Base-by-base conservation (phyloP, 1,140 invertebrate genomes). In the Monomorium pharaonis region DNA sequence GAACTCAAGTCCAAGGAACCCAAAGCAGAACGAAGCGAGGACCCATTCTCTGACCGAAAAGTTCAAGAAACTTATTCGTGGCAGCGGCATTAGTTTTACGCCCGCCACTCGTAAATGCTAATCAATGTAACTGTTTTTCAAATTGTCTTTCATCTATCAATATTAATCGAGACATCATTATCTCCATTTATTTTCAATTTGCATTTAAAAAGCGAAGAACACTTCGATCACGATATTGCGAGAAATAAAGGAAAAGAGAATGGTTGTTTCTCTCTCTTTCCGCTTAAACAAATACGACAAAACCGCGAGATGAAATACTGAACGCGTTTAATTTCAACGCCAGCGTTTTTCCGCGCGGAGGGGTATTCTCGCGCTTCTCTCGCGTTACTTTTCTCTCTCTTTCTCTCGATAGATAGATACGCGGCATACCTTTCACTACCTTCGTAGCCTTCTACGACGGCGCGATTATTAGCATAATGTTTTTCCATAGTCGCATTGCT, bases 361-460 rank as follows among this genome's bases (percentile, higher is more conserved):
- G 49, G 78, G 24, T 72, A 72, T 30, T 69, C 47, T 74, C 58
- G 69, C n/a, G 37, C 44, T 60, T 83, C 88, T 75, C 56, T 30
- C 67, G 44, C 63, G 63, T 58, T 72, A 44, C 70, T 21, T 56
- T 21, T 87, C 54, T 63, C 63, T 77, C 54, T 62, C 67, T 63
- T 63, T 72, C 42, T 70, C 33, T 62, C 18, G 14, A 44, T 14
- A 33, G n/a, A n/a, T n/a, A n/a, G n/a, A n/a, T n/a, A 51, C 49
- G 14, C 24, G 14, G n/a, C 51, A 47, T 72, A 60, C 78, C 78
- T 83, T 83, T 83, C 78, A 74, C 78, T 83, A 74, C 67, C 78
- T 81, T 47, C 78, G 37, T 65, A 83, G 44, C 37, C 78, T 83
- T 72, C 78, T 54, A 54, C 9, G 51, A 54, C 76, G 37, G 44